A percentile compares a stretch with the other conserved stretches of the same genome.
These are phyloP conservation scores for Cebidichthys violaceus DNA, from an alignment of 2,113 vertebrate genomes.

Conservation along the genomic window DNA sequence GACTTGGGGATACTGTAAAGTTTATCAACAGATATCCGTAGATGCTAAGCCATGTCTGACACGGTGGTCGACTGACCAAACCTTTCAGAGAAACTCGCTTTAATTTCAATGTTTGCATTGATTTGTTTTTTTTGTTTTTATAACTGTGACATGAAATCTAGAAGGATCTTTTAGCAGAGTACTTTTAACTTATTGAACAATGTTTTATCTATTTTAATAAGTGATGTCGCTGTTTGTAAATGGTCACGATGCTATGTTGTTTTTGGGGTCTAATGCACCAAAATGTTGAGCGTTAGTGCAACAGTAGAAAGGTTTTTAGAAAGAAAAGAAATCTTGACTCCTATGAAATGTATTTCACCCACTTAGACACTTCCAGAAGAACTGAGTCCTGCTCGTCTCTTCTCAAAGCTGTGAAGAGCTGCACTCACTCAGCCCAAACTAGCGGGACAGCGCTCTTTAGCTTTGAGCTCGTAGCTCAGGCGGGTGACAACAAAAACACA, in stretches of 20 bases:
- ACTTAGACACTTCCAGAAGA: background rate
- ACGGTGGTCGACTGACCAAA: slow-evolving; percentile 42
- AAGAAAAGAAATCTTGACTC: background rate
- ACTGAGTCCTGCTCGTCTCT: slow-evolving; percentile 2
- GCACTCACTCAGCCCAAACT: background rate
- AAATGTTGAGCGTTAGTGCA: background rate
- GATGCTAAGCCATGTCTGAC: slow-evolving; percentile 59
- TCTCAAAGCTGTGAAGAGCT: background rate
- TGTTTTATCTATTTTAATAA: slow-evolving; percentile 10
- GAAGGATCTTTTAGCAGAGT: slow-evolving; percentile 21
- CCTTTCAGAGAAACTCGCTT: slow-evolving; percentile 30
- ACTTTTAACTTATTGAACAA: slow-evolving; percentile 2
- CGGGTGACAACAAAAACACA: background rate
- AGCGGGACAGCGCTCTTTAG: background rate
- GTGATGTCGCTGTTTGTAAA: slow-evolving; percentile 24
- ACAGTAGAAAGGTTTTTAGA: background rate
- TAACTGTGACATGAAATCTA: slow-evolving; percentile 29
- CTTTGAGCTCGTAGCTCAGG: slow-evolving; percentile 3
- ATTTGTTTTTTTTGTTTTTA: slow-evolving; percentile 36
- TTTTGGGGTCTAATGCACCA: background rate
- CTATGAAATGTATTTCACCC: background rate
- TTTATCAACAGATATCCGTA: slow-evolving; percentile 36
- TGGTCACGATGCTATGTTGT: slow-evolving; percentile 10
- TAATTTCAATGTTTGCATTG: slow-evolving; percentile 22
- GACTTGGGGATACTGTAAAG: background rate